These are phyloP conservation scores for Scaptomyza tumidula DNA, from an alignment of 2,888 invertebrate species.

Conservation along the genomic window DNA sequence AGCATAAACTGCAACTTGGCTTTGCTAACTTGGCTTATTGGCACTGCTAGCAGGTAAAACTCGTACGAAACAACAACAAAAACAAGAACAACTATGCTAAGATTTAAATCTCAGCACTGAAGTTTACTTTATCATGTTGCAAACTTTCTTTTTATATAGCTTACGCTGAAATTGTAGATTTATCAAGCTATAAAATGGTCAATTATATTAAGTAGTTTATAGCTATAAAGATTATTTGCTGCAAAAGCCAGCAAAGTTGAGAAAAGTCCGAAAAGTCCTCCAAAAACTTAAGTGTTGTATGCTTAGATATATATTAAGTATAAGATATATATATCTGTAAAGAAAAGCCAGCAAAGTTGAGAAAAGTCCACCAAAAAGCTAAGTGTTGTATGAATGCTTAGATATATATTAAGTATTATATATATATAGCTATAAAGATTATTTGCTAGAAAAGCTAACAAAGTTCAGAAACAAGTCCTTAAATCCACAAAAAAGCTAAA, in stretches of 20 bases:
- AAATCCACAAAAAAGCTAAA: too few relatives aligned
- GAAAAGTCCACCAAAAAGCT: too few relatives aligned
- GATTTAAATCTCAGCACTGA: constrained; percentile 20
- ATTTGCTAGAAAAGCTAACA: too few relatives aligned
- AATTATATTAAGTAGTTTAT: constrained; percentile 19
- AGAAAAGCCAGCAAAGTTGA: too few relatives aligned
- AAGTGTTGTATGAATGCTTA: too few relatives aligned
- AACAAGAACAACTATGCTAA: constrained; percentile 5
- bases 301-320: too few relatives aligned
- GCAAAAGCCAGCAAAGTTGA: background rate
- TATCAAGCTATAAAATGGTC: constrained; percentile 24
- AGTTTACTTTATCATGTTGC: constrained; percentile 23
- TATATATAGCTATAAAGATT: too few relatives aligned
- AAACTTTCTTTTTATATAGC: constrained; percentile 23
- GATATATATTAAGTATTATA: too few relatives aligned
- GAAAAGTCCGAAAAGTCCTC: background rate
- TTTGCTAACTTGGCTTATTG: constrained; percentile 55
- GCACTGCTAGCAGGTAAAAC: constrained; percentile 21
- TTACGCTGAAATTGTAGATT: constrained; percentile 14
- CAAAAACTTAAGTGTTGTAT: too few relatives aligned
- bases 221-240: background rate
- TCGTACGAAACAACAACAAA: constrained; percentile 9
- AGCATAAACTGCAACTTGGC: constrained; percentile 42
- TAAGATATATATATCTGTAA: too few relatives aligned
- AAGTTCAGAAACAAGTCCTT: too few relatives aligned